Evolutionary conservation across 1,140 invertebrate genomes (phyloP).

Genomic region (Pantala flavescens): DNA sequence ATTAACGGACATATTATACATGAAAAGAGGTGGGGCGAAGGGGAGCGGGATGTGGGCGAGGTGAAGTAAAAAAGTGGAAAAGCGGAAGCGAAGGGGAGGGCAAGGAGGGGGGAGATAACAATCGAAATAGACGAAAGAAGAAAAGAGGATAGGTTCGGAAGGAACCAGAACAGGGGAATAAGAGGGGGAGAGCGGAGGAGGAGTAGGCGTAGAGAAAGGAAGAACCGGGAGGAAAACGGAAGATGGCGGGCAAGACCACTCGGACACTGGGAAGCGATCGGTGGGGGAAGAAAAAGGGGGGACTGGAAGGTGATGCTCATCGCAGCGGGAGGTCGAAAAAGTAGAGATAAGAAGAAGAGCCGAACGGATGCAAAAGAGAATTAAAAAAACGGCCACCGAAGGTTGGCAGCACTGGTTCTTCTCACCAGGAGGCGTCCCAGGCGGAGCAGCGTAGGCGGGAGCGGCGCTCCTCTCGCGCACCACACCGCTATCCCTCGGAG

Average conservation of each 20-base stretch:
- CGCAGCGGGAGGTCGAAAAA: not conserved
- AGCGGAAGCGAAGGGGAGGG: not conserved
- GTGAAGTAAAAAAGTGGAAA: too few species aligned
- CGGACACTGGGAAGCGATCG: not conserved
- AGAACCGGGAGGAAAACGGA: not conserved
- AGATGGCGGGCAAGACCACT: not conserved
- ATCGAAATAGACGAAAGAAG: not conserved
- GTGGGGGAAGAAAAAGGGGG: not conserved
- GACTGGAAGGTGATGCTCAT: not conserved
- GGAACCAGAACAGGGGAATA: not conserved
- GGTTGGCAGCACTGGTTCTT: not conserved
- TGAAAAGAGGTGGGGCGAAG: not conserved
- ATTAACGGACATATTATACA: conserved; percentile 4
- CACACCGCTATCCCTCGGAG: not conserved
- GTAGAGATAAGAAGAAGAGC: not conserved
- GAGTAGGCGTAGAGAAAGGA: not conserved
- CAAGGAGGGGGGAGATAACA: not conserved
- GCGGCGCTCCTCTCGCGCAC: not conserved
- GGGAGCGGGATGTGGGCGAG: too few species aligned
- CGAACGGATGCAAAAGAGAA: not conserved
- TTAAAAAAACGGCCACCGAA: not conserved
- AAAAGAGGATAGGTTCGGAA: not conserved
- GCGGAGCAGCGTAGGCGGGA: conserved; percentile 4
- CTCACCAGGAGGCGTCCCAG: conserved; percentile 1
- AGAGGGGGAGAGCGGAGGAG: not conserved